phyloP scores from a whole-genome alignment of 2,888 invertebrate genomes.

The Mythimna albipuncta region DNA sequence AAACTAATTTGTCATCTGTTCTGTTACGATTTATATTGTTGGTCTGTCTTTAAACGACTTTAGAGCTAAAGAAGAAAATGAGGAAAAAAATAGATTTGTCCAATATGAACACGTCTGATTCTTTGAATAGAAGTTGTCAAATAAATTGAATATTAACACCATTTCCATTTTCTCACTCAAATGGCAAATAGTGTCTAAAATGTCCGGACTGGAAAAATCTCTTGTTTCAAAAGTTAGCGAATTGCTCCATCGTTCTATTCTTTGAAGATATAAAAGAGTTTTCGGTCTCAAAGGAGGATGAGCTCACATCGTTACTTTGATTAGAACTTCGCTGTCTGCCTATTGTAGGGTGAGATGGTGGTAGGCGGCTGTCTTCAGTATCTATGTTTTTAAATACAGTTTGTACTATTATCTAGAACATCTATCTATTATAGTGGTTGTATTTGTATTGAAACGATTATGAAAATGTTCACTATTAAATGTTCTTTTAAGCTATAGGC shows the following conservation, averaged over 20 bases:
- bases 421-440: no score
- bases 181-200: constrained; percentile 15
- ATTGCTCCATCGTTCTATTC: constrained; percentile 64
- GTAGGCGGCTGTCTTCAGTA: constrained; percentile 2
- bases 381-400: background rate
- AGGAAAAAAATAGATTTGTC: background rate
- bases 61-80: background rate
- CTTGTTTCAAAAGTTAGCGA: constrained; percentile 71
- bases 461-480: no score
- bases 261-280: constrained; percentile 80
- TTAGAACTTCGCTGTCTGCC: constrained; percentile 75
- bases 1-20: constrained; percentile 27
- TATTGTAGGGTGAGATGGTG: constrained; percentile 39
- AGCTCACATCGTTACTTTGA: constrained; percentile 81
- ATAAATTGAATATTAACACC: background rate
- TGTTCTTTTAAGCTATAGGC: no score
- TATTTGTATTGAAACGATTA: no score
- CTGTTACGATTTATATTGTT: constrained; percentile 5
- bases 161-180: background rate
- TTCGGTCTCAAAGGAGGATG: constrained; percentile 80
- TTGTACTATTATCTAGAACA: background rate
- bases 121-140: background rate
- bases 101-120: background rate
- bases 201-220: constrained; percentile 34
- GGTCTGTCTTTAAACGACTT: background rate